Evolutionary conservation across 2,113 vertebrate species (phyloP).

Genomic region (Callorhinus ursinus): DNA sequence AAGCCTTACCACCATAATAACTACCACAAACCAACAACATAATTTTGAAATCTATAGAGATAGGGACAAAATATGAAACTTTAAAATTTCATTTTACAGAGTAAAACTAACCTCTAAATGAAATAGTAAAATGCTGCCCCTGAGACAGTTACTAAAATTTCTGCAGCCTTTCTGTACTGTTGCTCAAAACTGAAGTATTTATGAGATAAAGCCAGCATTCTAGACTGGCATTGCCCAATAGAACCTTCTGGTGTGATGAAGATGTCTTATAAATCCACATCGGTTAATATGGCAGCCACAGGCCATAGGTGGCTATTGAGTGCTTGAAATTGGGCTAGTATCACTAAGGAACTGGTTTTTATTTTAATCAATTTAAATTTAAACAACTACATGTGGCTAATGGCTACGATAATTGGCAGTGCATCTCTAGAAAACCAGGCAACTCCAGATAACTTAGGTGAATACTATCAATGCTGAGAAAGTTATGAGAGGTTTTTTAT

Average conservation of each 20-base stretch:
- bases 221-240: not conserved
- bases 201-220: not conserved
- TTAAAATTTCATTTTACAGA: constrained; percentile 48
- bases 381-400: not conserved
- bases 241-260: not conserved
- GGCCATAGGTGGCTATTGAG: not conserved
- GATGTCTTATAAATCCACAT: not conserved
- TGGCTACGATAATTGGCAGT: not conserved
- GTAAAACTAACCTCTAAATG: constrained; percentile 9
- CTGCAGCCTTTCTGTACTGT: not conserved
- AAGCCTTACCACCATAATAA: not conserved
- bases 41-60: constrained; percentile 45
- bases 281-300: not conserved
- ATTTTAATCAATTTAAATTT: not conserved
- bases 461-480: not conserved
- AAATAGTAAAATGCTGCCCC: constrained; percentile 30
- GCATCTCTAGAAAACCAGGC: not conserved
- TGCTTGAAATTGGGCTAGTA: not conserved
- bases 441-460: not conserved
- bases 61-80: constrained; percentile 34
- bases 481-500: not conserved
- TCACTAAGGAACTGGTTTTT: not conserved
- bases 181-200: constrained; percentile 24
- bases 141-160: not conserved
- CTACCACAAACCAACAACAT: constrained; percentile 42